These are phyloP conservation scores for Tipula unca DNA, from an alignment of 2,888 invertebrate species.

Conservation along the genomic window DNA sequence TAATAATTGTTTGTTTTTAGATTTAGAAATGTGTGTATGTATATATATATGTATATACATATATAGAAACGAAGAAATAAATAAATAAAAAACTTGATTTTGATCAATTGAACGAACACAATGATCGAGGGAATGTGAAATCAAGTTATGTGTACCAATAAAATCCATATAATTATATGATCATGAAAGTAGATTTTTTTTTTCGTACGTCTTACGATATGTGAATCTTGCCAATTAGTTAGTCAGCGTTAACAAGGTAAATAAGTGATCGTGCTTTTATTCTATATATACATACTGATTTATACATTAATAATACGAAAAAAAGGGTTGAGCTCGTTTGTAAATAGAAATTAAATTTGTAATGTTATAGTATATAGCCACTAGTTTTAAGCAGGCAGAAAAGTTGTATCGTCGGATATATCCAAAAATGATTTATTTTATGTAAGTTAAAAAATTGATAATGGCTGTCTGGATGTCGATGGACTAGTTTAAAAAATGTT, in stretches of 20 bases:
- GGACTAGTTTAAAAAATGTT: not conserved
- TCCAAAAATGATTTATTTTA: no score
- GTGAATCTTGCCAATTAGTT: slow-evolving; percentile 14
- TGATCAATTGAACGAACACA: not conserved
- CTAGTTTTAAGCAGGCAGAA: not conserved
- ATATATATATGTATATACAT: no score
- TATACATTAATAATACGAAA: not conserved
- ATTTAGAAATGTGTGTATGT: not conserved
- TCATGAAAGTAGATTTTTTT: not conserved
- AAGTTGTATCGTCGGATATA: no score
- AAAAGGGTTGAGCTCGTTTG: not conserved
- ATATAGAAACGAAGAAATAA: not conserved
- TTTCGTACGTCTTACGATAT: not conserved
- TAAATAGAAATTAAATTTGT: not conserved
- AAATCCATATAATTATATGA: not conserved
- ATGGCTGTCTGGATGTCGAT: not conserved
- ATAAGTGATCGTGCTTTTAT: not conserved
- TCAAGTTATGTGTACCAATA: not conserved
- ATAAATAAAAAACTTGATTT: not conserved
- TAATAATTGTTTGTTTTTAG: slow-evolving; percentile 14
- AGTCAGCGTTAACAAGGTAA: not conserved
- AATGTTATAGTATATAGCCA: not conserved
- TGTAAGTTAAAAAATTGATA: not conserved
- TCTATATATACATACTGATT: not conserved
- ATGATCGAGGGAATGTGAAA: not conserved